Base-by-base conservation (phyloP, 1,140 invertebrate genomes). In the Eueides isabella region DNA sequence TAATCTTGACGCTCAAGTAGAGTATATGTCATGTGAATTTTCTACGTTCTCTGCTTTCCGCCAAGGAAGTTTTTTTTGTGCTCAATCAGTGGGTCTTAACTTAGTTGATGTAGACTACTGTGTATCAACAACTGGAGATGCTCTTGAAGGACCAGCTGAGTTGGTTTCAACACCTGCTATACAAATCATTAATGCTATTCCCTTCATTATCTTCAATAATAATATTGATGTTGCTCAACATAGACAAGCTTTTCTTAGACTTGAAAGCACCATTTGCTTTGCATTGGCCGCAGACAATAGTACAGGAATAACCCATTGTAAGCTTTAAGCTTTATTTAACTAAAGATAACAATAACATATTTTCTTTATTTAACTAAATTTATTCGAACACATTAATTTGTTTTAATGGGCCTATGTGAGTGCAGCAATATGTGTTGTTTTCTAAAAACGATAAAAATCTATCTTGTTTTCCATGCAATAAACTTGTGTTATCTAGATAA, bases 1-100 rank as follows among this genome's bases (percentile, higher is more conserved):
- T 31, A 41, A 72, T 28, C 19, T 44, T 11, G 63, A 72, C 4
- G 63, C 44, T 66, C 71, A 72, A n/a, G 48, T 92, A 9, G 65
- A 80, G 19, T 93, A 91, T 65, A 92, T 93, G 82, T 48, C 64
- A 35, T 93, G 91, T 75, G 91, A 93, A 71, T 92, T 88, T 68
- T 70, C 74, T 0, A 80, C 87, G 1, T 74, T 68, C 9, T 82
- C 87, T 26, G 74, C 82, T 0, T 85, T 80, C 29, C n/a, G 72
- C 0, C 75, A 80, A n/a, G 77, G 80, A 14, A 80, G 76, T 19
- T 83, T 91, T 19, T 14, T 12, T 0, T 92, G 91, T 65, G 89
- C 82, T 30, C 65, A 69, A 19, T 64, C 71, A 3, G 76, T 61
- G 31, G 86, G 88, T 0, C 48, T 92, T 2, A 85, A 74, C 65